Evolutionary conservation across 2,888 invertebrate genomes (phyloP).

Genomic region (Diaprepes abbreviatus): DNA sequence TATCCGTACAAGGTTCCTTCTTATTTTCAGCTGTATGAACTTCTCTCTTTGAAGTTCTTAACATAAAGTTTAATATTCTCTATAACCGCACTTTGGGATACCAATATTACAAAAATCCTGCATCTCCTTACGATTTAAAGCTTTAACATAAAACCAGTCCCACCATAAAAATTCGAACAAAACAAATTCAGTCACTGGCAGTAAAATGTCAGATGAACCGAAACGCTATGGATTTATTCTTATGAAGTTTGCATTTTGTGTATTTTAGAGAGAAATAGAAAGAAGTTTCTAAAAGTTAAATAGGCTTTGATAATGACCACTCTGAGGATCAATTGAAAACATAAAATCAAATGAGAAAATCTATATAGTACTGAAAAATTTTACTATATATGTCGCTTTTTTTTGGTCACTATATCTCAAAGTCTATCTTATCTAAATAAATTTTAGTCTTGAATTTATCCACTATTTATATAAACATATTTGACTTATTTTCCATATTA

Average conservation of each 20-base stretch:
- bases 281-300: not conserved
- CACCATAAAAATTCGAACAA: slow-evolving; percentile 19
- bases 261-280: slow-evolving; percentile 1
- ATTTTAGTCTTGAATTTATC: too few relatives aligned
- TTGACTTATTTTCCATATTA: too few relatives aligned
- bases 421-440: too few relatives aligned
- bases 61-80: not conserved
- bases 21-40: not conserved
- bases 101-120: slow-evolving; percentile 12
- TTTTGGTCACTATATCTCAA: too few relatives aligned
- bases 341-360: too few relatives aligned
- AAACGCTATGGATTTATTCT: slow-evolving; percentile 17
- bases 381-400: too few relatives aligned
- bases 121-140: slow-evolving; percentile 12
- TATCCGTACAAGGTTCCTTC: too few relatives aligned
- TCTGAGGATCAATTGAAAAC: too few relatives aligned
- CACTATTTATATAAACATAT: too few relatives aligned
- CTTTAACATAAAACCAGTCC: not conserved
- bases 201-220: slow-evolving; percentile 18
- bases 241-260: slow-evolving; percentile 11
- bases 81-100: not conserved
- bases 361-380: too few relatives aligned
- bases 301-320: too few relatives aligned
- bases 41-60: not conserved
- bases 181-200: slow-evolving; percentile 8